A percentile compares a stretch with the other conserved stretches of the same genome.
phyloP scores from a whole-genome alignment of 2,888 invertebrate genomes.

The Buathra laborator region DNA sequence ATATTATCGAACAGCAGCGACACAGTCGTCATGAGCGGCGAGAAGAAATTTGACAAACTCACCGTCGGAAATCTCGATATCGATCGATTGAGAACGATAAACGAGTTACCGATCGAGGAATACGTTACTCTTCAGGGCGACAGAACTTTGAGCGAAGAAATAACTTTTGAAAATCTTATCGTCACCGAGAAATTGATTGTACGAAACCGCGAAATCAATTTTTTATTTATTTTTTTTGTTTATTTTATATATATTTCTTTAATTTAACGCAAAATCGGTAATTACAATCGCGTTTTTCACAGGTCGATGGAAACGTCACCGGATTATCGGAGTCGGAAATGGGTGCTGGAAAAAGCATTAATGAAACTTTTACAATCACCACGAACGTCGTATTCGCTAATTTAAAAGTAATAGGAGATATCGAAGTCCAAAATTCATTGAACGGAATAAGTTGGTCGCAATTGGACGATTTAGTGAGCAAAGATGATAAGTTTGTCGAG shows the following conservation, averaged over 20 bases:
- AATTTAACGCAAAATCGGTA: constrained; percentile 58
- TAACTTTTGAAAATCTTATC: constrained; percentile 86
- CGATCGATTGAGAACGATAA: constrained; percentile 84
- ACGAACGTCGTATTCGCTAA: constrained; percentile 85
- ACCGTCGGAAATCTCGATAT: constrained; percentile 83
- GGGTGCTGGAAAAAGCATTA: constrained; percentile 85
- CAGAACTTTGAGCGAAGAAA: constrained; percentile 85
- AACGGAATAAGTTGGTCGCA: constrained; percentile 83
- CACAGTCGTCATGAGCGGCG: constrained; percentile 83
- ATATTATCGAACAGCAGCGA: constrained; percentile 82
- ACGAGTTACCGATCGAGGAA: constrained; percentile 85
- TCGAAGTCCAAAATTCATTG: constrained; percentile 85
- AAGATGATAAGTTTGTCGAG: constrained; percentile 79
- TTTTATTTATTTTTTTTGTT: constrained; percentile 22
- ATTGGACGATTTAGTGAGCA: constrained; percentile 86
- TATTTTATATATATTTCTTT: constrained; percentile 18
- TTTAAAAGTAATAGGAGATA: constrained; percentile 86
- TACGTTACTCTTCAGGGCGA: constrained; percentile 85
- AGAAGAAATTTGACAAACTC: constrained; percentile 86
- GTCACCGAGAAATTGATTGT: constrained; percentile 86
- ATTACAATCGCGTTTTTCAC: neutral
- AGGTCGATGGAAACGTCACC: constrained; percentile 86
- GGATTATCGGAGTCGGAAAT: constrained; percentile 83
- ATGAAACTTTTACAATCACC: constrained; percentile 83
- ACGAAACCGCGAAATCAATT: neutral